Evolutionary conservation across 2,113 vertebrate genomes (phyloP).

Genomic region (Astur gentilis): DNA sequence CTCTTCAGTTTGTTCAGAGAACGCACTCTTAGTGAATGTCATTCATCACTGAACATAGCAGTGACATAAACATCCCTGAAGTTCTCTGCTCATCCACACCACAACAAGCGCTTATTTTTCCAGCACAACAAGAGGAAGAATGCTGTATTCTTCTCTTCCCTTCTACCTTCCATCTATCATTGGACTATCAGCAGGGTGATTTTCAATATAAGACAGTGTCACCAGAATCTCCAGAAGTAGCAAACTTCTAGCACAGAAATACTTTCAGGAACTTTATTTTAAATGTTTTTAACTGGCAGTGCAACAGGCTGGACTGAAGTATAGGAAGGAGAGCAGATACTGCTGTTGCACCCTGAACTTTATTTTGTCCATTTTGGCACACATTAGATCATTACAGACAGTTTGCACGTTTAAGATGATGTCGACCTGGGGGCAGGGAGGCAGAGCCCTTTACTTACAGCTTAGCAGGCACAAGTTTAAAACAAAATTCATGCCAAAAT

Average conservation of each 20-base stretch:
- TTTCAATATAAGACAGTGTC: background rate
- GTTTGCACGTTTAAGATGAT: background rate
- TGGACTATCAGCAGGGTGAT: background rate
- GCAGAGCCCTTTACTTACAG: background rate
- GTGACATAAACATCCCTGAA: background rate
- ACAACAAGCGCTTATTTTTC: background rate
- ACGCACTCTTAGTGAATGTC: background rate
- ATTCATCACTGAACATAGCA: fast-evolving
- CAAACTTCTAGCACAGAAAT: background rate
- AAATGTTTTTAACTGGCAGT: background rate
- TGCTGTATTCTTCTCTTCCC: background rate
- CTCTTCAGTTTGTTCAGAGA: background rate
- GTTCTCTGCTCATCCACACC: background rate
- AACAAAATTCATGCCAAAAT: background rate
- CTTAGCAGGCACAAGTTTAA: background rate
- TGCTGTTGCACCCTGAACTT: background rate
- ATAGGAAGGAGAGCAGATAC: background rate
- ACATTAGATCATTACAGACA: background rate
- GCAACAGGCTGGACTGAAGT: background rate
- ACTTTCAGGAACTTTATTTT: background rate
- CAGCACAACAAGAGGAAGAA: background rate
- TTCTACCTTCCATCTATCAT: background rate
- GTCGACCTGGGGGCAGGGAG: background rate
- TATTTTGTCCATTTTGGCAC: background rate
- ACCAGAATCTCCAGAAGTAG: background rate